Percentiles rank a stretch among this genome's conserved stretches.
Evolutionary conservation across 2,888 invertebrate genomes (phyloP).

Genomic region (Eupithecia subfuscata): DNA sequence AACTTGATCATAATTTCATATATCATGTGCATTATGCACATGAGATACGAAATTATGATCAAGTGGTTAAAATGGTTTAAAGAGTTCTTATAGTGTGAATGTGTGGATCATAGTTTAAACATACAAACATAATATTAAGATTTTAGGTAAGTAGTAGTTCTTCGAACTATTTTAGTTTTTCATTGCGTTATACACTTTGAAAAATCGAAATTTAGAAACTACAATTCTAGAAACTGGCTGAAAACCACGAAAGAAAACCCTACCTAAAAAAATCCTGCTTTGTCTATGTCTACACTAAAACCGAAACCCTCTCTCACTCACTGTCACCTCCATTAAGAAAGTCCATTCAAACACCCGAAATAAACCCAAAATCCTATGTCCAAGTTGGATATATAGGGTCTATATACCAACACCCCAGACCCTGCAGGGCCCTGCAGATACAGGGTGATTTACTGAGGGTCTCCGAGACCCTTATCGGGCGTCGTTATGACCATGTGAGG

Average conservation of each 20-base stretch:
- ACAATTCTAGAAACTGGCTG: too few relatives aligned
- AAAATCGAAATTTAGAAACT: too few relatives aligned
- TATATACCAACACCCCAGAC: constrained; percentile 57
- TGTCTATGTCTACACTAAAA: neutral
- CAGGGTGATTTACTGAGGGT: constrained; percentile 81
- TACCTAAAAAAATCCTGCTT: neutral
- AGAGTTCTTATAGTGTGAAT: neutral
- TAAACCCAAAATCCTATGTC: constrained; percentile 59
- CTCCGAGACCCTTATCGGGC: constrained; percentile 81
- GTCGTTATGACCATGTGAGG: constrained; percentile 85
- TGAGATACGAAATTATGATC: neutral
- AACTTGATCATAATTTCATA: too few relatives aligned
- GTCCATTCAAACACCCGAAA: constrained; percentile 33
- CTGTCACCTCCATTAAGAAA: constrained; percentile 23
- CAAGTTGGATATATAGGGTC: constrained; percentile 62
- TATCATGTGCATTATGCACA: too few relatives aligned
- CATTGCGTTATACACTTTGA: neutral
- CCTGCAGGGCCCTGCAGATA: constrained; percentile 63
- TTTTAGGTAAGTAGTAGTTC: neutral
- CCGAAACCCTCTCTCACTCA: neutral
- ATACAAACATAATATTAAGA: neutral
- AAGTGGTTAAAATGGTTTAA: neutral
- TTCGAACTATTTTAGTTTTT: neutral
- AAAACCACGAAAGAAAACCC: neutral
- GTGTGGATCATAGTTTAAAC: neutral